Evolutionary conservation across 1,140 invertebrate species (phyloP), one percentile per base, ranked within the genome.

Genomic region (Procambarus virginalis): DNA sequence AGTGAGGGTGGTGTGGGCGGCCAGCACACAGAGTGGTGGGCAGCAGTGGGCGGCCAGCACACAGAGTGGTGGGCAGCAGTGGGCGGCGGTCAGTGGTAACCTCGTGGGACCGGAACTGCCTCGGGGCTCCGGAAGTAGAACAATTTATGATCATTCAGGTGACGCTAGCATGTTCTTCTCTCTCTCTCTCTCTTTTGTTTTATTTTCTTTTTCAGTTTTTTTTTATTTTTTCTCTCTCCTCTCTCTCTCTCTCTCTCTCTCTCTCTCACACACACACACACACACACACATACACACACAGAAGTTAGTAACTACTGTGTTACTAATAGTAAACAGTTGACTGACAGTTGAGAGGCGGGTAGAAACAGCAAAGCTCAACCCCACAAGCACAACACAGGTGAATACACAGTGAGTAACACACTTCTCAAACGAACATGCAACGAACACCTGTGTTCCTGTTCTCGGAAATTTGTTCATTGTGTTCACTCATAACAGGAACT

Each of bases 101-200:
- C 20, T 68, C 84, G 87, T 89, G 87, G 80, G 87, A 89, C 86
- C 86, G 87, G 87, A 89, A 89, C 87, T 83, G 80, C 87, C 87
- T 77, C 49, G 51, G 80, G 80, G 80, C 86, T 64, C 87, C 87
- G 87, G 87, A 89, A 89, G 87, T 70, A 83, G 48, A 89, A 89
- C 87, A 83, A 89, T 89, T 89, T 83, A 83, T 89, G 79, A 89
- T 82, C 80, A 73, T 77, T 77, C 51, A 22, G 75, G 80, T 89
- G 87, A 89, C 87, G 79, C 81, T 34, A 70, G 70, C 49, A 88
- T 73, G 75, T 48, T 75, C 83, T 34, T 34, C 34, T 75, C 83
- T 75, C 83, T 84, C 83, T 84, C 83, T 84, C 83, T 84, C 83
- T 84, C 83, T 84, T n/a, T n/a, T n/a, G n/a, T n/a, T n/a, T n/a